Percentiles rank a stretch among this genome's conserved stretches.
Conservation (phyloP, 1,140 invertebrate species). For the Cydia amplana region DNA sequence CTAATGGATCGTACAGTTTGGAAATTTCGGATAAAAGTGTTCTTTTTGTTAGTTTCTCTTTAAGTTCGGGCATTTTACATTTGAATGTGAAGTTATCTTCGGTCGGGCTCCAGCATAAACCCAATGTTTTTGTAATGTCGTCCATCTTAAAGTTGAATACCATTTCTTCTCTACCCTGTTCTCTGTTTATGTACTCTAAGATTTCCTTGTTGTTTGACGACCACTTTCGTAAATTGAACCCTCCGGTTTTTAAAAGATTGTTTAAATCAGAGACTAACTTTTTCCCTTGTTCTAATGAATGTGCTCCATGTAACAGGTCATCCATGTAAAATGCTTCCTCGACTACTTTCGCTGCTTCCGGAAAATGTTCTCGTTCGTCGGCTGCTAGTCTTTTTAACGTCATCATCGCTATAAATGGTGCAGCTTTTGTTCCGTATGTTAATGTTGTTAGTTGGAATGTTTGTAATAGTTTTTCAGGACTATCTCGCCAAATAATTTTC, state of each 20-base stretch:
- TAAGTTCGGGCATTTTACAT: no score
- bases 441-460: constrained; percentile 56
- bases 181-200: no score
- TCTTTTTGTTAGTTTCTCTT: no score
- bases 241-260: constrained; percentile 39
- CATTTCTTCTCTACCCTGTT: no score
- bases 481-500: constrained; percentile 46
- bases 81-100: no score
- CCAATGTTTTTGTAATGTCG: no score
- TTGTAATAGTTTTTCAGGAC: constrained; percentile 38
- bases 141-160: no score
- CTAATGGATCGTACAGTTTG: no score
- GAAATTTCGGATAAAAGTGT: no score
- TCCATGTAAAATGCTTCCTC: no score
- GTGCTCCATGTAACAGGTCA: background rate
- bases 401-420: constrained; percentile 59
- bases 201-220: no score
- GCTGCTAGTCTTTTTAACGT: constrained; percentile 52
- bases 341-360: constrained; percentile 32
- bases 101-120: no score
- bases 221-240: constrained; percentile 52
- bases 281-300: constrained; percentile 46
- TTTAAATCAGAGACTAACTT: constrained; percentile 36
- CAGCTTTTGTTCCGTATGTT: constrained; percentile 63
- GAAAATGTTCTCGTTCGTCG: constrained; percentile 42